Evolutionary conservation across 2,797 vertebrate genomes (phyloP), one percentile per base, ranked within the genome.

Genomic region (Aphelocoma californica): DNA sequence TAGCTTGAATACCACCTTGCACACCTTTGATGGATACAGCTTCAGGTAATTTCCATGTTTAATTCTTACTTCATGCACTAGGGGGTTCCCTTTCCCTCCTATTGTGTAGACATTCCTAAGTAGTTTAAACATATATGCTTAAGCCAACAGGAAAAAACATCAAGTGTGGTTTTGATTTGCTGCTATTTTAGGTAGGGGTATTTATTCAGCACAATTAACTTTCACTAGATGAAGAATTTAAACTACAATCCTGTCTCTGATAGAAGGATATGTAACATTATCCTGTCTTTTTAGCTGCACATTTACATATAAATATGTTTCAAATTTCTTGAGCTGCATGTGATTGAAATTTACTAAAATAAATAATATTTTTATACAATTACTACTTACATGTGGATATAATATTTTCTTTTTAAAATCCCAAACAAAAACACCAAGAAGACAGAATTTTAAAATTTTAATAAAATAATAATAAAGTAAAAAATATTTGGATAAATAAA

Each of bases 61-160:
- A 80, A 70, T 96, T 94, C 96, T 81, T 44, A 51, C 50, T 90
- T 78, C 8, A 19, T 93, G 72, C 98, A 8, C 97, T 97, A 98
- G 98, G 94, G 97, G 97, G 95, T 88, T 94, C 93, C 40, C 90
- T 97, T 98, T 96, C 80, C 88, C 58, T 96, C 94, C 74, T 60
- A 26, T 94, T 95, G 72, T 70, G 7, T 12, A 69, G 45, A 56
- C 19, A 26, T 29, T 78, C 53, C 32, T 38, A 64, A 83, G 42
- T 10, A 64, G 64, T n/a, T 72, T 94, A 21, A 88, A 40, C 29
- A 16, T 34, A 25, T 5, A 38, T 45, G 28, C 88, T 84, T 78
- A 84, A 40, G 13, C 7, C 51, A 75, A 21, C 24, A 65, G 36
- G 42, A 31, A 73, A 69, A 93, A 92, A 9, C 0, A 2, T 47